A percentile compares a stretch with the other conserved stretches of the same genome.
Evolutionary conservation across 2,888 invertebrate genomes (phyloP).

Genomic region (Eupithecia centaureata): DNA sequence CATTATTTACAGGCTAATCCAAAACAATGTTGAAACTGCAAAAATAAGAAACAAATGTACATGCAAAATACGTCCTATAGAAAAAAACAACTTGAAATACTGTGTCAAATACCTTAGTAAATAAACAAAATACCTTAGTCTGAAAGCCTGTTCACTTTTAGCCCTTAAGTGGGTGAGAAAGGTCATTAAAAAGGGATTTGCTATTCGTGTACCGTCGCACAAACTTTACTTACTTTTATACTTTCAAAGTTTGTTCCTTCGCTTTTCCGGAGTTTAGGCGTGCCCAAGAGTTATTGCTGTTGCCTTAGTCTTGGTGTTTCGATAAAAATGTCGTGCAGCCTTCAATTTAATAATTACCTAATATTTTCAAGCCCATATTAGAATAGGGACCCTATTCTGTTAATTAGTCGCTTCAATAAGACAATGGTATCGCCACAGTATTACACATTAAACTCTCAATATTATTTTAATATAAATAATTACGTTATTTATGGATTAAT

Average conservation of each 20-base stretch:
- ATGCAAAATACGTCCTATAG: too few relatives aligned
- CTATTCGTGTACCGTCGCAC: slow-evolving; percentile 32
- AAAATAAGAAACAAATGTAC: too few relatives aligned
- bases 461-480: too few relatives aligned
- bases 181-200: slow-evolving; percentile 45
- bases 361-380: too few relatives aligned
- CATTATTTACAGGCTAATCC: too few relatives aligned
- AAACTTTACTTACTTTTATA: slow-evolving; percentile 17
- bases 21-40: too few relatives aligned
- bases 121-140: neutral
- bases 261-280: slow-evolving; percentile 15
- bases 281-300: slow-evolving; percentile 6
- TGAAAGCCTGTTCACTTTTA: neutral
- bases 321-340: neutral
- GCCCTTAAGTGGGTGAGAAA: slow-evolving; percentile 12
- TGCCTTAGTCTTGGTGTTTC: neutral
- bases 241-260: slow-evolving; percentile 22
- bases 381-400: too few relatives aligned
- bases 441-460: too few relatives aligned
- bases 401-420: too few relatives aligned
- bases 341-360: neutral
- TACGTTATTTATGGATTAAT: too few relatives aligned
- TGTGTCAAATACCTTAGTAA: neutral
- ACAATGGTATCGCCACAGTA: too few relatives aligned
- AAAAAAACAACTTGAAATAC: too few relatives aligned